phyloP scores from a whole-genome alignment of 2,888 invertebrate genomes.

The Carabus problematicus region DNA sequence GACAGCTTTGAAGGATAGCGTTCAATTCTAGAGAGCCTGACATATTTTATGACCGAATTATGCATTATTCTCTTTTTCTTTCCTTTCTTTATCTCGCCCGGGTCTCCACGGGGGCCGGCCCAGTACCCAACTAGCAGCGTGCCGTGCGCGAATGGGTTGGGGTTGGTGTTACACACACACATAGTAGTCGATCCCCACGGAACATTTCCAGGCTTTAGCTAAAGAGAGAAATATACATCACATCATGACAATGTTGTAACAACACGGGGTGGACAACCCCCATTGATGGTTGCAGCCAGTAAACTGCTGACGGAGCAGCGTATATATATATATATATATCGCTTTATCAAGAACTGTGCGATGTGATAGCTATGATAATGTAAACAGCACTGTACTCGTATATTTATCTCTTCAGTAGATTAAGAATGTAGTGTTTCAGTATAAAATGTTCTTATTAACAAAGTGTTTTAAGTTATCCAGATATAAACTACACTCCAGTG shows the following conservation, averaged over 20 bases:
- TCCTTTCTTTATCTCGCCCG: constrained; percentile 23
- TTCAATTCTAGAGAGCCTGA: constrained; percentile 71
- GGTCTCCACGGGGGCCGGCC: constrained; percentile 46
- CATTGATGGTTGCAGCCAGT: constrained; percentile 36
- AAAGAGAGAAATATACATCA: constrained; percentile 41
- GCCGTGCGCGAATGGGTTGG: constrained; percentile 48
- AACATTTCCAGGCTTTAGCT: constrained; percentile 48
- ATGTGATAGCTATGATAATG: no score
- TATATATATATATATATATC: background rate
- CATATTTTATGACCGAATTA: constrained; percentile 76
- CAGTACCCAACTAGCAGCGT: no score
- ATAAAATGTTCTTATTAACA: background rate
- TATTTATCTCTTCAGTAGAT: background rate
- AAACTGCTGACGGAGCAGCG: background rate
- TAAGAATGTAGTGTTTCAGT: background rate
- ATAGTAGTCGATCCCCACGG: constrained; percentile 47
- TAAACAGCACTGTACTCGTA: background rate
- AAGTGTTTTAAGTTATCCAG: no score
- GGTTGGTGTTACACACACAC: constrained; percentile 11
- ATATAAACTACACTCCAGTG: no score
- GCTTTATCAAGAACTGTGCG: background rate
- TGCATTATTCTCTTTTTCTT: constrained; percentile 55
- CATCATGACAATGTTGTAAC: constrained; percentile 21
- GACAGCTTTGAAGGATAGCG: constrained; percentile 67
- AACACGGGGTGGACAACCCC: constrained; percentile 31